Evolutionary conservation across 2,888 invertebrate species (phyloP).

Genomic region (Apamea epomidion): DNA sequence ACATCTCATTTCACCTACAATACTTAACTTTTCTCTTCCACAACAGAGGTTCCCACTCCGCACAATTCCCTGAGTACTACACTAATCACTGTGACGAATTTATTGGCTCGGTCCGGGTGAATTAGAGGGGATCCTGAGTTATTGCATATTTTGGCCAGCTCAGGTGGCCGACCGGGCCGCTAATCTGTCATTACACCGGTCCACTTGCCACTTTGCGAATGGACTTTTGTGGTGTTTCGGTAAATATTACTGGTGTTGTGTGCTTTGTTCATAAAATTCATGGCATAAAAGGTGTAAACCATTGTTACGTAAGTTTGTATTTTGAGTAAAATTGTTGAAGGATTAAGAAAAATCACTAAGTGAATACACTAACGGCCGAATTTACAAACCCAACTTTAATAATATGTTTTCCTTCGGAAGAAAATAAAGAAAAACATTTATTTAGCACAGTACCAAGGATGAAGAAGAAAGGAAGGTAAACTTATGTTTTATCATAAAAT

Average conservation of each 20-base stretch:
- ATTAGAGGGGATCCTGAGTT: constrained; percentile 81
- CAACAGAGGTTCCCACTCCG: constrained; percentile 59
- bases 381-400: background rate
- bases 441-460: too few species aligned
- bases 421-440: background rate
- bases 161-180: constrained; percentile 80
- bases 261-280: background rate
- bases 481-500: constrained; percentile 8
- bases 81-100: constrained; percentile 88
- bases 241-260: background rate
- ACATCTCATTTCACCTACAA: background rate
- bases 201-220: constrained; percentile 82
- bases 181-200: constrained; percentile 85
- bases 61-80: constrained; percentile 55
- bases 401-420: background rate
- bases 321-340: background rate
- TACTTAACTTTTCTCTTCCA: constrained; percentile 12
- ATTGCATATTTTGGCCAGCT: constrained; percentile 82
- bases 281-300: background rate
- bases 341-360: background rate
- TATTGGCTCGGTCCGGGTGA: constrained; percentile 85
- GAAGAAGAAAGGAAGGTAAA: background rate
- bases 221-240: constrained; percentile 37
- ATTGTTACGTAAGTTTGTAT: background rate
- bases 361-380: background rate